Base-by-base conservation (phyloP, 2,888 invertebrate species). In the Andricus quercusramuli region DNA sequence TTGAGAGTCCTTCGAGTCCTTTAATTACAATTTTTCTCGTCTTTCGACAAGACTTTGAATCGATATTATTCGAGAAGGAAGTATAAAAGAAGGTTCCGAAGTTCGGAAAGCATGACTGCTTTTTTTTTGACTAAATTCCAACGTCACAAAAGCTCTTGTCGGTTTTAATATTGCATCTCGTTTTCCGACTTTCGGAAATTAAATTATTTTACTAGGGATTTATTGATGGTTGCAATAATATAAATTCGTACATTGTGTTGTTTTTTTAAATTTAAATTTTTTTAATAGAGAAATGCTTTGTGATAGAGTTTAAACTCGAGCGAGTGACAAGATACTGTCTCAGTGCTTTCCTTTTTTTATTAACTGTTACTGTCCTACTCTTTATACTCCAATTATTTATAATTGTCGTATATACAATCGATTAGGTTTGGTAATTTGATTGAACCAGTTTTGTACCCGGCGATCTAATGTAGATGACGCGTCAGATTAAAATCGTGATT, bases 301-400 rank as follows among this genome's bases (percentile, higher is more conserved):
- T 64, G 64, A 64, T 64, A 29, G 25, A 64, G 64, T 15, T 29
- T 5, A 8, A 5, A 64, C 17, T 64, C 67, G 76, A 80, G 66
- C 68, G 74, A 81, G 70, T 74, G 65, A 17, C 66, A 68, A 66
- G 64, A 29, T 15, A 80, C 78, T 85, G 83, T 83, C 85, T 85
- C 84, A 84, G 85, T 84, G 85, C 83, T 82, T 85, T 83, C 77
- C 77, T 81, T 81, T 85, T 74, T 80, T 82, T 80, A 85, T 85
- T 85, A 85, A 89, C 83, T 87, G 85, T 89, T 87, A 88, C 86
- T 83, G 87, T 88, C 86, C 86, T 86, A 88, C 84, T 88, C 86
- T 88, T 89, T 88, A 84, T 88, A 89, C 85, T 89, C 86, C 84
- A 85, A 87, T 86, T 88, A 88, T 84, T 86, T 83, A 81, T 89